Evolutionary conservation across 2,113 vertebrate genomes (phyloP).

Genomic region (Pygoscelis adeliae): DNA sequence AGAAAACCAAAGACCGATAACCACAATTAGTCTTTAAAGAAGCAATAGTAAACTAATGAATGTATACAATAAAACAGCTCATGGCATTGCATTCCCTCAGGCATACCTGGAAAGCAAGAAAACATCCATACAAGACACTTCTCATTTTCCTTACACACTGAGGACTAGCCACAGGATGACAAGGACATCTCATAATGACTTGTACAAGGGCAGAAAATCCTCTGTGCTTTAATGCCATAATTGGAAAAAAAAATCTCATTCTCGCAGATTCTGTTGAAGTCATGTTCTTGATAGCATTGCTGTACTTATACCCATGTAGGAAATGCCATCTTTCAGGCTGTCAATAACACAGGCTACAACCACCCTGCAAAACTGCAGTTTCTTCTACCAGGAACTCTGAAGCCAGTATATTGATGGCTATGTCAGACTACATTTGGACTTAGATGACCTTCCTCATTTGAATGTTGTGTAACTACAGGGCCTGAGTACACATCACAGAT

Average conservation of each 20-base stretch:
- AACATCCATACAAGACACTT: neutral
- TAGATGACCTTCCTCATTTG: neutral
- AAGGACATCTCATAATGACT: neutral
- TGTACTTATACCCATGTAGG: fast-evolving
- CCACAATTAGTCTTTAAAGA: neutral
- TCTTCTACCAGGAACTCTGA: neutral
- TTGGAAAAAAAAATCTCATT: neutral
- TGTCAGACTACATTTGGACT: neutral
- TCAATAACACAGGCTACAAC: neutral
- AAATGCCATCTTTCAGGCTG: neutral
- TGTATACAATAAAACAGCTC: neutral
- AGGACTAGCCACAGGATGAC: neutral
- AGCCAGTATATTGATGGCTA: neutral
- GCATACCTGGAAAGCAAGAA: neutral
- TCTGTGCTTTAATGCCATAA: neutral
- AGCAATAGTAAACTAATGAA: neutral
- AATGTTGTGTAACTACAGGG: neutral
- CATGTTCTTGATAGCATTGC: neutral
- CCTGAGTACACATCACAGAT: neutral
- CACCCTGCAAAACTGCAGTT: neutral
- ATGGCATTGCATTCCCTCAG: neutral
- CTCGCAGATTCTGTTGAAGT: neutral
- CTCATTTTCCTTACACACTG: neutral
- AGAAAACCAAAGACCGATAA: neutral
- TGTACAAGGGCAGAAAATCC: neutral